Evolutionary conservation across 2,888 invertebrate genomes (phyloP), one percentile per base, ranked within the genome.

Genomic region (Tiphia femorata): DNA sequence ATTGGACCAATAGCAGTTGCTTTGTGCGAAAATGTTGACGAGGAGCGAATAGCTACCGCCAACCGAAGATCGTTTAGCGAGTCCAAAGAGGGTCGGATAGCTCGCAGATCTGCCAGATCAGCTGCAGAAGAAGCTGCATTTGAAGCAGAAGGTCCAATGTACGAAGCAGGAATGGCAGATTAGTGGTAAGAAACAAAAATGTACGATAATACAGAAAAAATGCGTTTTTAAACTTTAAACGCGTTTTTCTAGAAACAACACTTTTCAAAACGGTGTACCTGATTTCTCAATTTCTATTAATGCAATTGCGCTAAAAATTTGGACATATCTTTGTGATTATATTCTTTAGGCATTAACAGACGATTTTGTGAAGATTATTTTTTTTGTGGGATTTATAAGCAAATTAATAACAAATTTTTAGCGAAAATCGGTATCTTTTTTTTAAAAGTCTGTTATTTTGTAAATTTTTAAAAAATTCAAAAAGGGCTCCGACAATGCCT

Each of bases 121-220:
- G 19, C 33, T 25, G 17, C 42, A 33, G 35, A 58, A 30, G 47
- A 56, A 33, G 33, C n/a, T n/a, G 6, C 20, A 23, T n/a, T 19
- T 21, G 17, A 44, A 23, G 6, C 48, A 25, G 49, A 62, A 44
- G 49, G 52, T 17, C 33, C 25, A 14, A 7, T 51, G 23, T 44
- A 43, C 20, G 47, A 47, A 20, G 49, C 56, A 37, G 56, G 49
- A 16, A 58, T 52, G 12, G 58, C 44, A 16, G 58, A 53, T 53
- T 42, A 58, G 30, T 14, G 44, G 49, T 58, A 53, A 52, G 53
- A 12, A 5, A 12, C 16, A 10, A n/a, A 41, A 49, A 49, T 27
- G 7, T 43, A 37, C 5, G 25, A 37, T 38, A 19, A 19, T 38
- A 37, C 19, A 12, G 4, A n/a, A 12, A 38, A 21, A 8, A 40